phyloP scores from a whole-genome alignment of 2,113 vertebrate species.

The Martes martes region DNA sequence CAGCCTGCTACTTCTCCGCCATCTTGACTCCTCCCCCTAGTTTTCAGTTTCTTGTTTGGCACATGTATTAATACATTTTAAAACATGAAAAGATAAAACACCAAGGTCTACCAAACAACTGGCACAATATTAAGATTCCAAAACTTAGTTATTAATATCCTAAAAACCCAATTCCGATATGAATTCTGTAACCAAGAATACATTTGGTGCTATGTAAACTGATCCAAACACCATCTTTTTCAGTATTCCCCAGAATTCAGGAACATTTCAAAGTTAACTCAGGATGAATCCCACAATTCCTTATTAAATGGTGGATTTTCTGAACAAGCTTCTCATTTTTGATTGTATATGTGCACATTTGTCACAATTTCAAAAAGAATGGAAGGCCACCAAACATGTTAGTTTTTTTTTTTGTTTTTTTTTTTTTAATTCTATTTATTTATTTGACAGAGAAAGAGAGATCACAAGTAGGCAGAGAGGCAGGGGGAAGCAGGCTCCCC shows the following conservation, averaged over 20 bases:
- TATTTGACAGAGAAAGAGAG: too few relatives aligned
- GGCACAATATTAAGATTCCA: slow-evolving; percentile 62
- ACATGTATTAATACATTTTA: slow-evolving; percentile 63
- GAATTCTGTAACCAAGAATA: slow-evolving; percentile 37
- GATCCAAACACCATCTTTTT: neutral
- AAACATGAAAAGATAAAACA: slow-evolving; percentile 36
- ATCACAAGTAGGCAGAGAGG: too few relatives aligned
- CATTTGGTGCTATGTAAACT: neutral
- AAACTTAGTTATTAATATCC: slow-evolving; percentile 67
- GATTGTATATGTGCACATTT: slow-evolving; percentile 20
- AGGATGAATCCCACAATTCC: neutral
- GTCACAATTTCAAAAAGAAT: slow-evolving; percentile 86
- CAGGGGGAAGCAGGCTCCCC: too few relatives aligned
- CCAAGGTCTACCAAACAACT: slow-evolving; percentile 22
- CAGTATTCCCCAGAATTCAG: neutral
- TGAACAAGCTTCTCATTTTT: slow-evolving; percentile 50
- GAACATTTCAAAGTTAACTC: slow-evolving; percentile 27
- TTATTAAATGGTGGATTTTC: slow-evolving; percentile 57
- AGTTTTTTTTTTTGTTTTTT: too few relatives aligned
- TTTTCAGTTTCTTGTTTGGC: slow-evolving; percentile 57
- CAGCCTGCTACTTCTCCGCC: too few relatives aligned
- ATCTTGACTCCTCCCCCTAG: neutral
- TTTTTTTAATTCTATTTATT: too few relatives aligned
- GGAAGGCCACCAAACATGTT: slow-evolving; percentile 88
- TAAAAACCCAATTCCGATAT: slow-evolving; percentile 56